Evolutionary conservation across 2,888 invertebrate species (phyloP).

Genomic region (Rhagium mordax): DNA sequence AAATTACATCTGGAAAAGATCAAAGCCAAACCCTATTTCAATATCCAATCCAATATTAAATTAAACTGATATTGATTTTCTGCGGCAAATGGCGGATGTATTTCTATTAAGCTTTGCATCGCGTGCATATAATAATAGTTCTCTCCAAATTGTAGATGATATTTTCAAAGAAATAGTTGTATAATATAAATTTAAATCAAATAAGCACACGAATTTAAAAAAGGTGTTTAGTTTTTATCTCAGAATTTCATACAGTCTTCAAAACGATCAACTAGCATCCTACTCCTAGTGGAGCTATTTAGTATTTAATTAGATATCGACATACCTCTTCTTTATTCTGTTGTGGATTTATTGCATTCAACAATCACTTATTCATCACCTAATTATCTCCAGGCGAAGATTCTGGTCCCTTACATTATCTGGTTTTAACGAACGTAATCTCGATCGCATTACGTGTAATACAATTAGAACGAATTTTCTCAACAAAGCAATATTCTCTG

Average conservation of each 20-base stretch:
- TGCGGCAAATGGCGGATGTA: neutral
- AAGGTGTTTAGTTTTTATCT: too few relatives aligned
- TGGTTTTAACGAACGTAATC: conserved; percentile 20
- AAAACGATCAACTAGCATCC: too few relatives aligned
- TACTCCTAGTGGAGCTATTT: too few relatives aligned
- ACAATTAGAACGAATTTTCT: conserved; percentile 14
- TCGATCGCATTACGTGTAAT: conserved; percentile 5
- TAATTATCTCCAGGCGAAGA: neutral
- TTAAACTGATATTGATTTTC: conserved; percentile 28
- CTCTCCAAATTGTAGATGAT: neutral
- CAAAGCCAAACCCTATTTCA: conserved; percentile 20
- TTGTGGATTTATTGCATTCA: neutral
- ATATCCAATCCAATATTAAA: conserved; percentile 29
- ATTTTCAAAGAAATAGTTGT: neutral
- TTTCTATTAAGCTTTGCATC: neutral
- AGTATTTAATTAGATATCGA: too few relatives aligned
- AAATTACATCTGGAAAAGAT: conserved; percentile 27
- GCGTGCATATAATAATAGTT: neutral
- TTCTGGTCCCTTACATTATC: neutral
- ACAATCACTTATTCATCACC: neutral
- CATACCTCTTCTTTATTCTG: neutral
- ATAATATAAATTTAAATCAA: too few relatives aligned
- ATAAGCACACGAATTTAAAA: too few relatives aligned
- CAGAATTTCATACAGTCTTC: too few relatives aligned
- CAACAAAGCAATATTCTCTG: conserved; percentile 14